phyloP scores from a whole-genome alignment of 2,888 invertebrate species.

The Drosophila lutescens region DNA sequence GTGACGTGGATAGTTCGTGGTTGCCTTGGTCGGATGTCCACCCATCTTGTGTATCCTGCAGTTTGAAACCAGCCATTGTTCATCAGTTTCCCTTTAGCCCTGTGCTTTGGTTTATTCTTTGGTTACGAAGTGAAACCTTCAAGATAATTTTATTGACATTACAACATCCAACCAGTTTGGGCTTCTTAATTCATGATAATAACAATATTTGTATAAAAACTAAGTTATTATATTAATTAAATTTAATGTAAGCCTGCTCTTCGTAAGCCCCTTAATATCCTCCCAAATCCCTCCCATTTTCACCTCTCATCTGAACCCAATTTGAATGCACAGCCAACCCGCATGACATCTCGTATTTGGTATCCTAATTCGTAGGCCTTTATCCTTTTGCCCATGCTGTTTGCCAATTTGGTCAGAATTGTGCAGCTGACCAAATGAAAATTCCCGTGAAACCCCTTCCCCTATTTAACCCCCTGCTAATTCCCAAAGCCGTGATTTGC shows the following conservation, averaged over 20 bases:
- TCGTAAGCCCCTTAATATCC: background rate
- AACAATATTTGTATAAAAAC: too few relatives aligned
- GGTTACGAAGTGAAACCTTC: background rate
- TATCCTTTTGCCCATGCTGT: constrained; percentile 12
- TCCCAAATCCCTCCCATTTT: background rate
- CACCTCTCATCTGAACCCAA: background rate
- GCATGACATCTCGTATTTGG: constrained; percentile 11
- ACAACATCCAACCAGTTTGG: background rate
- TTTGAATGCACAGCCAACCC: constrained; percentile 6
- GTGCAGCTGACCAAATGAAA: constrained; percentile 28
- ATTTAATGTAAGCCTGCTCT: background rate
- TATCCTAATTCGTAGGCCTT: background rate
- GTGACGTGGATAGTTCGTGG: constrained; percentile 28
- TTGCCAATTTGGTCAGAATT: constrained; percentile 33
- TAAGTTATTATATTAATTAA: background rate
- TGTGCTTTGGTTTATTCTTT: background rate
- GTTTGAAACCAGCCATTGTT: background rate
- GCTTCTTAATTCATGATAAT: too few relatives aligned
- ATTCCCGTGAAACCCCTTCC: background rate
- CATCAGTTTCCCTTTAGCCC: background rate
- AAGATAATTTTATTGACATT: too few relatives aligned
- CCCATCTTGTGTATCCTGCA: background rate
- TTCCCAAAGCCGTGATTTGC: constrained; percentile 38
- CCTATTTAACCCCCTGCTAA: constrained; percentile 1
- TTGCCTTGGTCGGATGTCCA: constrained; percentile 5